These are phyloP conservation scores for Toxotes jaculatrix DNA, from an alignment of 2,113 vertebrate species.

Conservation along the genomic window DNA sequence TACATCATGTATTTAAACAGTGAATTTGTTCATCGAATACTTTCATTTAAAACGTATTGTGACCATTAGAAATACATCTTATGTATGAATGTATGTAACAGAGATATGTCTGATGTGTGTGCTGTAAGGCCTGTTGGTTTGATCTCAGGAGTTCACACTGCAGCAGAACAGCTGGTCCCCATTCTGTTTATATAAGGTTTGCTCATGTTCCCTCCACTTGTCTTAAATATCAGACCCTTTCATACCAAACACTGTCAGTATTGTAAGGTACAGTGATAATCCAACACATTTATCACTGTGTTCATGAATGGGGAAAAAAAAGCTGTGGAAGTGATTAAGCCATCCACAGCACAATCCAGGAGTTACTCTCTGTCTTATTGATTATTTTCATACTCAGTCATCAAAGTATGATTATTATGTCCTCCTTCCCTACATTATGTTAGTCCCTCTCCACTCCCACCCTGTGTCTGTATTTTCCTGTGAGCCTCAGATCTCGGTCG, in stretches of 20 bases:
- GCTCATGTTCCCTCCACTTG: background rate
- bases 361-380: background rate
- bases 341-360: background rate
- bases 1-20: no score
- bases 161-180: background rate
- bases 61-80: background rate
- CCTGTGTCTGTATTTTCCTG: conserved; percentile 12
- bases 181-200: background rate
- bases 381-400: background rate
- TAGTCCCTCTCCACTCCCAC: background rate
- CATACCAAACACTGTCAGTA: background rate
- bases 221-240: background rate
- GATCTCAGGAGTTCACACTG: background rate
- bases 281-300: background rate
- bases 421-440: background rate
- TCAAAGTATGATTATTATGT: background rate
- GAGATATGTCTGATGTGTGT: no score
- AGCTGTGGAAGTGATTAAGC: background rate
- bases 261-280: background rate
- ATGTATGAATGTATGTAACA: background rate
- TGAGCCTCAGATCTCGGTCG: background rate
- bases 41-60: background rate
- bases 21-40: background rate
- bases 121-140: background rate
- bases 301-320: background rate